Evolutionary conservation across 2,113 vertebrate genomes (phyloP).

Genomic region (Chlorodrepanis virens): DNA sequence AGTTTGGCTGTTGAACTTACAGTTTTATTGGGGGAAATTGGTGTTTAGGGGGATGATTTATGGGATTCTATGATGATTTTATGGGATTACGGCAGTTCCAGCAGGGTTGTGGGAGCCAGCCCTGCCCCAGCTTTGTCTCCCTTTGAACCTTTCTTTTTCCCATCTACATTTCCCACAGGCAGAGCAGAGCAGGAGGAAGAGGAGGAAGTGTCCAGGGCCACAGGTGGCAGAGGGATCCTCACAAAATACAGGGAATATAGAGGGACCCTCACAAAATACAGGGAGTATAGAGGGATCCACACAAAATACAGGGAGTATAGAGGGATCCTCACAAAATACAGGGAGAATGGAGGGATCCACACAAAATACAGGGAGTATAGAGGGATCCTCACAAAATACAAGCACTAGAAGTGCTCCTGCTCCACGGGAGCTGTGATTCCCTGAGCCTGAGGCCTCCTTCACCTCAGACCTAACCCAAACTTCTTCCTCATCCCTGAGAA

Average conservation of each 20-base stretch:
- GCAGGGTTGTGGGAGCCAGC: rapidly evolving
- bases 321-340: neutral
- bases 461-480: neutral
- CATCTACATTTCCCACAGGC: rapidly evolving
- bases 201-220: rapidly evolving
- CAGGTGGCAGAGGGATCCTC: neutral
- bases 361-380: neutral
- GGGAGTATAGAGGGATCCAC: neutral
- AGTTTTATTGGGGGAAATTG: neutral
- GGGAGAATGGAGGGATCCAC: too few species aligned
- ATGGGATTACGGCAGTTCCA: too few species aligned
- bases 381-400: neutral
- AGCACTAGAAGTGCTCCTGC: neutral
- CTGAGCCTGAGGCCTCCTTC: neutral
- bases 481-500: rapidly evolving
- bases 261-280: neutral
- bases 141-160: neutral
- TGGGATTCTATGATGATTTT: rapidly evolving
- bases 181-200: too few species aligned
- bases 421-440: rapidly evolving
- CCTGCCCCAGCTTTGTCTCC: neutral
- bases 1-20: neutral
- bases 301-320: neutral
- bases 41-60: neutral
- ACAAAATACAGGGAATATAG: too few species aligned